These are phyloP conservation scores for Urocolius indicus DNA, from an alignment of 2,113 vertebrate genomes.

Conservation along the genomic window DNA sequence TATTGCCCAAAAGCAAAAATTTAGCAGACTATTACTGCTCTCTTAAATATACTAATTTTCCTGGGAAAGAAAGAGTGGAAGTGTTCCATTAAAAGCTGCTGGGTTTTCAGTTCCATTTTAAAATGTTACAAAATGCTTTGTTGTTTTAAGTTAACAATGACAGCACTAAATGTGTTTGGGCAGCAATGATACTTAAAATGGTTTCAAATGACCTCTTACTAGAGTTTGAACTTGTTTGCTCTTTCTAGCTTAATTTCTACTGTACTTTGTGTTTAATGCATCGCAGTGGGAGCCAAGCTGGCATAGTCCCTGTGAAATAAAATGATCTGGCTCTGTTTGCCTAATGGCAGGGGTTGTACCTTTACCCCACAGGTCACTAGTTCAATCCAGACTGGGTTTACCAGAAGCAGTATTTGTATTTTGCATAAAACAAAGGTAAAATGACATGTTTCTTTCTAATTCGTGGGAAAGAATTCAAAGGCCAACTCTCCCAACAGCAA, in stretches of 20 bases:
- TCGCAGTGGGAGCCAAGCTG: not conserved
- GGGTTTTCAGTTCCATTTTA: not conserved
- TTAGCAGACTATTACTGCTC: not conserved
- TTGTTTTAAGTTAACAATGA: not conserved
- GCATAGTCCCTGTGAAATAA: not conserved
- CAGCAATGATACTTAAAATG: not conserved
- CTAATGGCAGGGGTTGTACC: not conserved
- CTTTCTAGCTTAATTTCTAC: not conserved
- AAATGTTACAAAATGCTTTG: not conserved
- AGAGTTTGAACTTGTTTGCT: not conserved
- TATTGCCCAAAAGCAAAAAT: constrained; percentile 27
- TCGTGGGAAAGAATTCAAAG: not conserved
- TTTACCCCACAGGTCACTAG: not conserved
- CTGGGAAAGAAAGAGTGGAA: not conserved
- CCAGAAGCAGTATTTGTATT: not conserved
- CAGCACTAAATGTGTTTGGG: not conserved
- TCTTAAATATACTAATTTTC: not conserved
- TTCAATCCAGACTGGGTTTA: not conserved
- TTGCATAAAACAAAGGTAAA: not conserved
- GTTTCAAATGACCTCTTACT: not conserved
- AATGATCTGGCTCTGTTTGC: not conserved
- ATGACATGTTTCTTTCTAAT: not conserved
- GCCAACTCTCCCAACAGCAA: not conserved
- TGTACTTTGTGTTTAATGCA: not conserved
- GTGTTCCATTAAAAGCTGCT: not conserved